Evolutionary conservation across 2,113 vertebrate genomes (phyloP).

Genomic region (Sporophila hypoxantha): DNA sequence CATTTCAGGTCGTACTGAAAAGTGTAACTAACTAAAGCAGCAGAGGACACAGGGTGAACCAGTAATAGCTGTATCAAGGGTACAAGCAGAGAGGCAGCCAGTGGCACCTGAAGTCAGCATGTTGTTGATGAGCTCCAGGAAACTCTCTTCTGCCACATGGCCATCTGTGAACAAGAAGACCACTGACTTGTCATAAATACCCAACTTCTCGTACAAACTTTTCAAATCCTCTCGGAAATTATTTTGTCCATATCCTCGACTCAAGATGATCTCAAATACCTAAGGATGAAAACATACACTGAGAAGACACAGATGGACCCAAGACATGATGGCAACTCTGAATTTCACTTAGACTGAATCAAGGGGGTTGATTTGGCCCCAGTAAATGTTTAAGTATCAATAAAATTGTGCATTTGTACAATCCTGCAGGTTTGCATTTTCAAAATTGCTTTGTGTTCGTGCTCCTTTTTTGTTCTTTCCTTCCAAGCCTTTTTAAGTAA

Average conservation of each 20-base stretch:
- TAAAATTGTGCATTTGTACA: neutral
- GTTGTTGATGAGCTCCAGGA: constrained; percentile 96
- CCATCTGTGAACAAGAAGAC: constrained; percentile 92
- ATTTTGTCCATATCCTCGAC: constrained; percentile 83
- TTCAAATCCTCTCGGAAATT: constrained; percentile 90
- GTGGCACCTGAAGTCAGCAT: constrained; percentile 92
- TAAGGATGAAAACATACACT: constrained; percentile 24
- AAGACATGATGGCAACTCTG: neutral
- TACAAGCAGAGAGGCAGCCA: neutral
- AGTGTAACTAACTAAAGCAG: neutral
- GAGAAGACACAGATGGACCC: neutral
- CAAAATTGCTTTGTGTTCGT: neutral
- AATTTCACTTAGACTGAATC: neutral
- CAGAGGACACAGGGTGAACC: neutral
- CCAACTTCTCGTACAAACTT: constrained; percentile 83
- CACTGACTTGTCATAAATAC: constrained; percentile 81
- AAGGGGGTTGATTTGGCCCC: neutral
- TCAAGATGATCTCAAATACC: constrained; percentile 91
- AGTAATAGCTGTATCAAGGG: neutral
- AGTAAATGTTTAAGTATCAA: neutral
- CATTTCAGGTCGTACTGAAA: neutral
- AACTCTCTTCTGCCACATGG: constrained; percentile 90
- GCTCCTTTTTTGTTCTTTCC: neutral
- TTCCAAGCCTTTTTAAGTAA: neutral
- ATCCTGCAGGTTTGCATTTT: neutral